Conservation (phyloP, 1,140 invertebrate genomes). For the Orchestia grillus region DNA sequence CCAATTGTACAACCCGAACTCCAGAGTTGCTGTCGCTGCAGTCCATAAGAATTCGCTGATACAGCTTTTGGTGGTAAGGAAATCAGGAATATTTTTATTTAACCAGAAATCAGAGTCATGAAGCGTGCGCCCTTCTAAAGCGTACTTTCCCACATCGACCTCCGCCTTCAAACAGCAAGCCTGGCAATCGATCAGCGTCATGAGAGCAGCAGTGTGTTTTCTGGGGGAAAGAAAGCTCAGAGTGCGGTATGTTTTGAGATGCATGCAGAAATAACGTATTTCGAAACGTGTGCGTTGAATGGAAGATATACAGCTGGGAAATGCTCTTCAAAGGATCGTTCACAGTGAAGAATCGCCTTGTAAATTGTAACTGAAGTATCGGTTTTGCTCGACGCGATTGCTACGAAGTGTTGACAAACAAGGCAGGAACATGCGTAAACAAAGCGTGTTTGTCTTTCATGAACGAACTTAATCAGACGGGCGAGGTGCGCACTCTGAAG, state of each 20-base stretch:
- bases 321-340: background rate
- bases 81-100: background rate
- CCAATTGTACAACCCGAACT: background rate
- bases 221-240: background rate
- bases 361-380: background rate
- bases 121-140: background rate
- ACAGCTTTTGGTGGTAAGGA: background rate
- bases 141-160: background rate
- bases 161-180: background rate
- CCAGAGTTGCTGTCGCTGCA: background rate
- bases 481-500: background rate
- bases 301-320: background rate
- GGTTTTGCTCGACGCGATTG: background rate
- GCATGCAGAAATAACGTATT: background rate
- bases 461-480: background rate
- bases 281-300: background rate
- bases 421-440: background rate
- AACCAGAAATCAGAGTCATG: background rate
- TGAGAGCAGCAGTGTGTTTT: background rate
- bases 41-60: background rate
- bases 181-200: background rate
- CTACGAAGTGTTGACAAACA: background rate
- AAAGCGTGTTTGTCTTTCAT: background rate
- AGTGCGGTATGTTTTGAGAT: background rate
- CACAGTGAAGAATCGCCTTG: background rate